These are phyloP conservation scores for Halisarca cf. caerulea DNA, from an alignment of 37 sponge, comb jelly and placozoan species.

Conservation along the genomic window DNA sequence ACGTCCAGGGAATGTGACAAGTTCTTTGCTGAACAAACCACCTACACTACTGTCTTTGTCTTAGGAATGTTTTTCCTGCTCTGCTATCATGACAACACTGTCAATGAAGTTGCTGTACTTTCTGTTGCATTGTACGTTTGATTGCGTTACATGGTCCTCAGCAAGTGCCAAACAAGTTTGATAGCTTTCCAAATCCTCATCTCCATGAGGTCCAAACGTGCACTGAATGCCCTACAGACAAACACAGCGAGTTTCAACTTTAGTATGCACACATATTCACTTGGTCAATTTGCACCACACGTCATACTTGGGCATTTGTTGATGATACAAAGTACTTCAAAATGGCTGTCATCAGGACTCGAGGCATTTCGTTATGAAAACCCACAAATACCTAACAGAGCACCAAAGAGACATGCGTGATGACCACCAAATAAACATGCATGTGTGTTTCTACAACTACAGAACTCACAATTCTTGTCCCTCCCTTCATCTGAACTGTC, in stretches of 20 bases:
- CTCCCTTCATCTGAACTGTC: too few species aligned
- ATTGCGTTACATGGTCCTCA: background rate
- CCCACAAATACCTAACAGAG: slow-evolving; percentile 17
- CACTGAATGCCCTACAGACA: too few species aligned
- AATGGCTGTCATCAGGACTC: slow-evolving; percentile 10
- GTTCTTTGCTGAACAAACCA: slow-evolving; percentile 43
- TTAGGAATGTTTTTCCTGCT: background rate
- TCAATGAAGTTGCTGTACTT: background rate
- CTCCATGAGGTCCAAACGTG: too few species aligned
- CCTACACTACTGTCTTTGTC: slow-evolving; percentile 54
- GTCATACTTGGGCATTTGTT: background rate
- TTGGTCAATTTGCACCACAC: too few species aligned
- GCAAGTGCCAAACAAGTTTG: background rate
- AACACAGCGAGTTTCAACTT: too few species aligned
- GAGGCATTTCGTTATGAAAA: background rate
- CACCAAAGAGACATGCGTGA: too few species aligned
- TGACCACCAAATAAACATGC: too few species aligned
- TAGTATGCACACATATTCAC: too few species aligned
- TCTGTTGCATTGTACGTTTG: background rate
- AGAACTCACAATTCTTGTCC: too few species aligned
- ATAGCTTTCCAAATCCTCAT: too few species aligned
- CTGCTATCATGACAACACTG: background rate
- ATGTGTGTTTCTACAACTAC: too few species aligned
- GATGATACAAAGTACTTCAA: background rate
- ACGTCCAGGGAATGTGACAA: slow-evolving; percentile 38